These are phyloP conservation scores for Clarias gariepinus DNA, from an alignment of 2,113 vertebrate species.

Conservation along the genomic window DNA sequence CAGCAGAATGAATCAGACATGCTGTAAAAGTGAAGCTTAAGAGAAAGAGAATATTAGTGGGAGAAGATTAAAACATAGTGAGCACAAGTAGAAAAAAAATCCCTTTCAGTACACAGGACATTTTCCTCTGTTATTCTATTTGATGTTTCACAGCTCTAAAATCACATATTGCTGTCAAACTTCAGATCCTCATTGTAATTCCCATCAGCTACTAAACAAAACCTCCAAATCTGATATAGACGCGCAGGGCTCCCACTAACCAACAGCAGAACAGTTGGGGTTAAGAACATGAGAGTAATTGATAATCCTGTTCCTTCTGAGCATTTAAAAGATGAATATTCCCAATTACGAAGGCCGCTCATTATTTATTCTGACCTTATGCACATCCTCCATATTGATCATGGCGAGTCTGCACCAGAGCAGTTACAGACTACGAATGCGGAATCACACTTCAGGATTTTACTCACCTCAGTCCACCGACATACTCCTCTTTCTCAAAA, in stretches of 20 bases:
- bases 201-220: conserved; percentile 28
- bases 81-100: not conserved
- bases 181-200: conserved; percentile 35
- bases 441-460: conserved; percentile 11
- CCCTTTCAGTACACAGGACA: conserved; percentile 34
- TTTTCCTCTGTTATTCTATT: conserved; percentile 46
- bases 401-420: conserved; percentile 37
- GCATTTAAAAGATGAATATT: conserved; percentile 74
- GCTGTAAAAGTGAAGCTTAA: not conserved
- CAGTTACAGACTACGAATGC: conserved; percentile 54
- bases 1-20: not conserved
- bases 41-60: conserved; percentile 28
- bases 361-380: conserved; percentile 74
- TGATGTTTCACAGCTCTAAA: conserved; percentile 32
- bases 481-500: conserved; percentile 80
- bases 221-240: conserved; percentile 22
- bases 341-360: conserved; percentile 66
- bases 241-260: conserved; percentile 17
- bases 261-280: conserved; percentile 11
- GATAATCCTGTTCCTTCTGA: conserved; percentile 62
- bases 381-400: conserved; percentile 65
- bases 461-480: conserved; percentile 83
- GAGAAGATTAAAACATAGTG: conserved; percentile 34
- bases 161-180: conserved; percentile 39
- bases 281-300: conserved; percentile 52